Evolutionary conservation across 2,113 vertebrate species (phyloP).

Genomic region (Xenus cinereus): DNA sequence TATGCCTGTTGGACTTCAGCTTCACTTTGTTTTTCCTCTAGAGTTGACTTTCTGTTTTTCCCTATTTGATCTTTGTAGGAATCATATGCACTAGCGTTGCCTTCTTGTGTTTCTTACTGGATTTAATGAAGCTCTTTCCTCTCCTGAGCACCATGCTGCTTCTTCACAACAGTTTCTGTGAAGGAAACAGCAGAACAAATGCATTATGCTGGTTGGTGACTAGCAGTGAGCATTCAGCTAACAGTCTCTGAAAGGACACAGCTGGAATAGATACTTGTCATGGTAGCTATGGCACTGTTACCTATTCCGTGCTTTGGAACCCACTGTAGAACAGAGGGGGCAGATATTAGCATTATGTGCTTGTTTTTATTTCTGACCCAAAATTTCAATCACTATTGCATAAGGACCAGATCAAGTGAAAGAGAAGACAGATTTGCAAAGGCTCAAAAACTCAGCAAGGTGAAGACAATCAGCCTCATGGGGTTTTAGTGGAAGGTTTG

Average conservation of each 20-base stretch:
- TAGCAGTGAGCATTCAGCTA: not conserved
- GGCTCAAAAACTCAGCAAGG: not conserved
- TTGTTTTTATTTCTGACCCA: not conserved
- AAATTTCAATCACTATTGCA: not conserved
- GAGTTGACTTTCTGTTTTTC: not conserved
- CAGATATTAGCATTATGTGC: not conserved
- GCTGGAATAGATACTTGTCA: not conserved
- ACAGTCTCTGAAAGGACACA: not conserved
- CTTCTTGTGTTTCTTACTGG: conserved; percentile 42
- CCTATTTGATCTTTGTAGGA: not conserved
- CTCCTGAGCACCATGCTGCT: conserved; percentile 45
- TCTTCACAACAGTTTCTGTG: not conserved
- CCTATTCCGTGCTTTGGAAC: not conserved
- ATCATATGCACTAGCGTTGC: not conserved
- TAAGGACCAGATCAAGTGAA: not conserved
- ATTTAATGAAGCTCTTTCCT: conserved; percentile 70
- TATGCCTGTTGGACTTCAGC: not conserved
- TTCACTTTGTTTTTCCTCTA: not conserved
- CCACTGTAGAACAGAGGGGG: not conserved
- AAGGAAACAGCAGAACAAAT: not conserved
- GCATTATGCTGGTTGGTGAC: not conserved
- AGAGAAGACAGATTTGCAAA: not conserved
- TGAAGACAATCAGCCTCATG: not conserved
- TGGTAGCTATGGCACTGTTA: not conserved
- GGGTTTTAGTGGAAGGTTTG: not conserved